phyloP scores from a whole-genome alignment of 2,113 vertebrate species.

The Pygoscelis antarcticus region DNA sequence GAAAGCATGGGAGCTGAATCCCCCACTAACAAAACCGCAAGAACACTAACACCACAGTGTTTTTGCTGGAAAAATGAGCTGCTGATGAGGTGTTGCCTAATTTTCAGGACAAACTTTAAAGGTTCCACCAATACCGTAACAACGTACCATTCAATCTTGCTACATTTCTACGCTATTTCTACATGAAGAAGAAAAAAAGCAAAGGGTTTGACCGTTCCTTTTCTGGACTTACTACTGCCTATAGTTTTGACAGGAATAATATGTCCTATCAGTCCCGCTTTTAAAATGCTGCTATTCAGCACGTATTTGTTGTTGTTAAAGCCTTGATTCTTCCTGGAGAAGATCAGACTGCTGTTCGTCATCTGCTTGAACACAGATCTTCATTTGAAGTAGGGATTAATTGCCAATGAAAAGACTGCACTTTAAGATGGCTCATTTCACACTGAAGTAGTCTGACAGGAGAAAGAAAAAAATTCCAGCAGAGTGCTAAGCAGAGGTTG shows the following conservation, averaged over 20 bases:
- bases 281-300: neutral
- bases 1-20: neutral
- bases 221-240: neutral
- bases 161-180: neutral
- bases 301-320: neutral
- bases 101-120: neutral
- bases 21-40: neutral
- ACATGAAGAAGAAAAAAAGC: neutral
- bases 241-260: neutral
- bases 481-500: neutral
- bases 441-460: neutral
- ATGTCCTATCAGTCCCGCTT: neutral
- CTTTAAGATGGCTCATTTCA: neutral
- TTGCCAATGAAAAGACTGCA: neutral
- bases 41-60: neutral
- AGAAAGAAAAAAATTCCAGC: neutral
- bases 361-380: neutral
- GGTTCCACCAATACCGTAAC: neutral
- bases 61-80: neutral
- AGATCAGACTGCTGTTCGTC: neutral
- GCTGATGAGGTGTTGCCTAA: neutral
- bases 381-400: neutral
- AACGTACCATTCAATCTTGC: accelerated
- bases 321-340: neutral
- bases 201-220: neutral